Evolutionary conservation across 2,888 invertebrate genomes (phyloP).

Genomic region (Tachina grossa): DNA sequence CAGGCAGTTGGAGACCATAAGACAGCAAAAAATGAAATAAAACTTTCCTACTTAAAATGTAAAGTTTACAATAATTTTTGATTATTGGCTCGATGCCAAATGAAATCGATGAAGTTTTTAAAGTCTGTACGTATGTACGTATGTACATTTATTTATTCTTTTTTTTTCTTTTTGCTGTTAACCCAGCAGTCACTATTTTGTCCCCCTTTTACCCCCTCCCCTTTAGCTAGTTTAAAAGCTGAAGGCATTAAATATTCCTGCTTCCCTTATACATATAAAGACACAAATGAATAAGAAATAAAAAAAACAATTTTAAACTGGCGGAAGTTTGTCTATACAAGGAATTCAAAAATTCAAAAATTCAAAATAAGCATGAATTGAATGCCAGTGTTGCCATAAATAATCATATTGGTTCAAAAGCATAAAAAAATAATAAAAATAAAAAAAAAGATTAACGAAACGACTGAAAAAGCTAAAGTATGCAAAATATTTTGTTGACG

Average conservation of each 20-base stretch:
- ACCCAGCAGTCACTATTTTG: not conserved
- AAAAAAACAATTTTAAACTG: conserved; percentile 41
- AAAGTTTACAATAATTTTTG: conserved; percentile 81
- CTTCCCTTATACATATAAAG: conserved; percentile 24
- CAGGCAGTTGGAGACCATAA: not conserved
- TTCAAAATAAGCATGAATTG: conserved; percentile 73
- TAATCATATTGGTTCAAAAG: conserved; percentile 73
- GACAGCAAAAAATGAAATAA: conserved; percentile 44
- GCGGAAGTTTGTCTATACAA: conserved; percentile 67
- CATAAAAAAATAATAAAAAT: not conserved
- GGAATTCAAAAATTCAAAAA: conserved; percentile 65
- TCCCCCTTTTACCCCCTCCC: not conserved
- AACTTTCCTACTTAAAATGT: conserved; percentile 78
- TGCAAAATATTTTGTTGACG: conserved; percentile 77
- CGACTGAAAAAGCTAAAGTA: conserved; percentile 71
- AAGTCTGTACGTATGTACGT: not conserved
- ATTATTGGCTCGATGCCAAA: conserved; percentile 81
- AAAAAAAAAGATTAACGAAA: not conserved
- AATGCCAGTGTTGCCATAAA: conserved; percentile 81
- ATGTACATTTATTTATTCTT: conserved; percentile 14
- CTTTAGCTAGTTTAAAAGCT: not conserved
- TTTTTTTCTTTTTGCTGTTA: not conserved
- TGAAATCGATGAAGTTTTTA: conserved; percentile 71
- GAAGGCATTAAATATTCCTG: conserved; percentile 13
- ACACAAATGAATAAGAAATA: not conserved